These are phyloP conservation scores for Pollimyrus isidori DNA, from an alignment of 2,113 vertebrate species.

Conservation along the genomic window DNA sequence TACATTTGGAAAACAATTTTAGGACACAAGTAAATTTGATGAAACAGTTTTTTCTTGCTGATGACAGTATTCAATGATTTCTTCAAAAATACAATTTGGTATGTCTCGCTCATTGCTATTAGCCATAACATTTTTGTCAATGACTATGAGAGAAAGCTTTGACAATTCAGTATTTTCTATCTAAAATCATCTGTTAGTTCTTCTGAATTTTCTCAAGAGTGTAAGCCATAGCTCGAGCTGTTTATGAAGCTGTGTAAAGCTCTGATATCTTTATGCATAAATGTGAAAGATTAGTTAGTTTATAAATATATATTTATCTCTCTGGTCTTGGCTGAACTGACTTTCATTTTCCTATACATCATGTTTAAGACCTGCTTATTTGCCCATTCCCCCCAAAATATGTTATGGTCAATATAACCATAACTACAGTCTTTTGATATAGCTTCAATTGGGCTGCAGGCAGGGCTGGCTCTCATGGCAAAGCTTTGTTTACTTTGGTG, in stretches of 20 bases:
- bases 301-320: conserved; percentile 21
- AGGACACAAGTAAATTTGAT: neutral
- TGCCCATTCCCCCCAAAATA: conserved; percentile 5
- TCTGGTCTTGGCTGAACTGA: conserved; percentile 26
- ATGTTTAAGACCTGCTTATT: conserved; percentile 9
- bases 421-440: conserved; percentile 31
- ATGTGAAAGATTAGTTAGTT: conserved; percentile 34
- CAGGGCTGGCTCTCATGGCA: neutral
- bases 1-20: neutral
- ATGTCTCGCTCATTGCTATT: neutral
- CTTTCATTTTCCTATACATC: conserved; percentile 18
- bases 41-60: neutral
- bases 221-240: conserved; percentile 27
- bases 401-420: conserved; percentile 30
- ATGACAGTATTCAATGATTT: neutral
- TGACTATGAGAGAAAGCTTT: neutral
- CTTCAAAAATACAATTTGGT: neutral
- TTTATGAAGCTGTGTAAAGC: conserved; percentile 31
- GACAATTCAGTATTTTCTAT: neutral
- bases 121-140: neutral
- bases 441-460: conserved; percentile 21
- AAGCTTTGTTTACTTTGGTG: neutral
- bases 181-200: conserved; percentile 15
- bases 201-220: conserved; percentile 9
- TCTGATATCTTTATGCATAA: conserved; percentile 19